Base-by-base conservation (phyloP, 2,113 vertebrate species). In the Gobius niger region DNA sequence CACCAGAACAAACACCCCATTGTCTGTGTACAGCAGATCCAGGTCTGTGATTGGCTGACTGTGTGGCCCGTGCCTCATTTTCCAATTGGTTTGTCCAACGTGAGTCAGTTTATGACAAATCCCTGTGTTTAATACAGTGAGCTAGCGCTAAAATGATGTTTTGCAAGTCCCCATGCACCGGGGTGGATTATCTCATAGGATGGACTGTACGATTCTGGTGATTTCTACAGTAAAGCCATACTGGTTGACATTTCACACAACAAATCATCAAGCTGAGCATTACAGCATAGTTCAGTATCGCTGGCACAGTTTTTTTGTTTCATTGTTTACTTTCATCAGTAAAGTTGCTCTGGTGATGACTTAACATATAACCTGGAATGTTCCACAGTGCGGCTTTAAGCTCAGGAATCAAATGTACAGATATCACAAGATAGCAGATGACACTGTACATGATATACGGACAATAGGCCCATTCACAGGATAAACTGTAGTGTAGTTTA, bases 51-150 rank as follows among this genome's bases (percentile, higher is more conserved):
- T 81, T 84, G 86, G 82, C 16, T 6, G 44, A 44, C 59, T 9
- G 41, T 52, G 61, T 42, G 7, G 40, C 67, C 72, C 4, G 0
- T n/a, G 65, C 19, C 44, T 42, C 19, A 59, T 1, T 0, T 6
- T 41, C 9, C 2, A 52, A 83, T 71, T 79, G 79, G 75, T 73
- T 52, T 52, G 46, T 44, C 53, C 34, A 65, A 56, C 53, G 63
- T 5, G 59, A 63, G 57, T 66, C 67, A n/a, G 56, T 75, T 63
- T 74, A 68, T 41, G 34, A 67, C 62, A 85, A 80, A 88, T 82
- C 77, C 65, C 72, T 44, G n/a, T 18, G 54, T 49, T 54, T 70
- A 63, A 63, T 11, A 63, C 19, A 50, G 8, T 49, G 24, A 34
- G 24, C 24, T 34, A 57, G 59, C 50, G 34, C 50, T 10, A 65